Evolutionary conservation across 1,140 invertebrate species (phyloP).

Genomic region (Diabrotica undecimpunctata): DNA sequence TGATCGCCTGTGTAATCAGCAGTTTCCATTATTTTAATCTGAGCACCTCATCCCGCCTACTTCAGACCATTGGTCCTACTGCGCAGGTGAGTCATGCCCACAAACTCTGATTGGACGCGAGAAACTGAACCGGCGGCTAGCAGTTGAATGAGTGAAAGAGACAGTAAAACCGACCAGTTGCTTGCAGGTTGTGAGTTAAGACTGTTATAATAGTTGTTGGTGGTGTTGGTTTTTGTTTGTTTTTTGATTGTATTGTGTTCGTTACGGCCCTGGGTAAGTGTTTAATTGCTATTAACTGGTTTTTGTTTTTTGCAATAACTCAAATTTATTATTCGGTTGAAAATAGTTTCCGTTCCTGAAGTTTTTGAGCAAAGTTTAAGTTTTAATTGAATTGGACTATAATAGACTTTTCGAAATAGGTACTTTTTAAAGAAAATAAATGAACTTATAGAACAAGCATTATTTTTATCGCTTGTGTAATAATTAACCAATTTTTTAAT

Average conservation of each 20-base stretch:
- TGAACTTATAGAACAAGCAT: no score
- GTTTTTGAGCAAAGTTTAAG: no score
- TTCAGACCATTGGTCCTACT: constrained; percentile 26
- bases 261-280: constrained; percentile 42
- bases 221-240: constrained; percentile 26
- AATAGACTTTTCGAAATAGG: no score
- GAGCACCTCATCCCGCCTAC: constrained; percentile 24
- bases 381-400: no score
- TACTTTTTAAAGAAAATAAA: no score
- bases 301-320: no score
- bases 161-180: constrained; percentile 33
- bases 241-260: constrained; percentile 25
- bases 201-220: constrained; percentile 23
- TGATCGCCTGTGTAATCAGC: constrained; percentile 44
- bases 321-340: no score
- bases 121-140: constrained; percentile 29
- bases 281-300: not conserved
- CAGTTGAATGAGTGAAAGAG: constrained; percentile 26
- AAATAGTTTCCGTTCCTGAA: no score
- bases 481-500: no score
- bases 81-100: constrained; percentile 7
- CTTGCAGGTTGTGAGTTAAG: constrained; percentile 38
- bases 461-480: no score
- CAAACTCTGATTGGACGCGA: constrained; percentile 21
- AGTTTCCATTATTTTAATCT: constrained; percentile 47